Conservation (phyloP, 2,113 vertebrate species). For the Stigmatopora argus region DNA sequence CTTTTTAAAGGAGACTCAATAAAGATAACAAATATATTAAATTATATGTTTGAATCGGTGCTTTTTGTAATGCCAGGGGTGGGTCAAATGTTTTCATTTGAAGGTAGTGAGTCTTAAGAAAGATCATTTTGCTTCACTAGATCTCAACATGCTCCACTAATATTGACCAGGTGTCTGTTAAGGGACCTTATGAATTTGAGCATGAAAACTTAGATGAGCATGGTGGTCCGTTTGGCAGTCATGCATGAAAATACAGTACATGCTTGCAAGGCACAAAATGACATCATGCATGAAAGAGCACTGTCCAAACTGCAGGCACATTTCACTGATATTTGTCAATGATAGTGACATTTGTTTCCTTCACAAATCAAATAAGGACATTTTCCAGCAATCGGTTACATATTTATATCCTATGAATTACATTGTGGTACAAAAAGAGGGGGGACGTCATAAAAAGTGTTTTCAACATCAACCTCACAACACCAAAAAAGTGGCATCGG, state of each 20-base stretch:
- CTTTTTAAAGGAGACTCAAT: too few relatives aligned
- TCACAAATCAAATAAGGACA: neutral
- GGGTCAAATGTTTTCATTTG: neutral
- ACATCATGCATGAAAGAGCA: slow-evolving; percentile 19
- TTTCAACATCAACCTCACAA: neutral
- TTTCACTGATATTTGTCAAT: slow-evolving; percentile 10
- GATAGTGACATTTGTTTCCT: neutral
- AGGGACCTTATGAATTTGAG: slow-evolving; percentile 23
- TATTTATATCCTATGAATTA: too few relatives aligned
- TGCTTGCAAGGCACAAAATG: slow-evolving; percentile 34
- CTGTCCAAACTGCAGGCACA: neutral
- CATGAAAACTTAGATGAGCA: slow-evolving; percentile 23
- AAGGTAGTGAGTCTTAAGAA: neutral
- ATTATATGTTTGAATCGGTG: neutral
- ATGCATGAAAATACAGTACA: slow-evolving; percentile 43
- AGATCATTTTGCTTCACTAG: slow-evolving; percentile 28
- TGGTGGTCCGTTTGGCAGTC: slow-evolving; percentile 31
- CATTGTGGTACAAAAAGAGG: neutral
- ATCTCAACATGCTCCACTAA: slow-evolving; percentile 19
- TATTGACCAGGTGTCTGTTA: slow-evolving; percentile 7
- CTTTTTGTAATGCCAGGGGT: neutral
- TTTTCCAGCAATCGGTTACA: neutral
- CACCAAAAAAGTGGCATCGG: neutral
- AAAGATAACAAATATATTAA: too few relatives aligned
- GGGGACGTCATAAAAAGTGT: neutral